Conservation (phyloP, 2,888 invertebrate genomes). For the Nomada goodeniana region DNA sequence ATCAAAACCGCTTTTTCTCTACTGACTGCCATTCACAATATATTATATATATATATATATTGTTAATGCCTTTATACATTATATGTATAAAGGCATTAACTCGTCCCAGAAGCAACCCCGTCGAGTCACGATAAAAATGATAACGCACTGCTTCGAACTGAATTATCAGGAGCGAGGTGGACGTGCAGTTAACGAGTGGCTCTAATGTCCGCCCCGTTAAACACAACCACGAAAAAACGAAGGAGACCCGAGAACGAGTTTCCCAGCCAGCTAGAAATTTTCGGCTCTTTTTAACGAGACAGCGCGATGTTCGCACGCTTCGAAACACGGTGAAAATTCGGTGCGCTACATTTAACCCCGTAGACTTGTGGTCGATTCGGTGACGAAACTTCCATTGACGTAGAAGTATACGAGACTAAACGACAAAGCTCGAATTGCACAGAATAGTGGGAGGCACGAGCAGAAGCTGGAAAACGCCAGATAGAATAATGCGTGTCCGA, state of each 20-base stretch:
- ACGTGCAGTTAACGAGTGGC: slow-evolving; percentile 39
- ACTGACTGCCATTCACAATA: not conserved
- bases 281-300: not conserved
- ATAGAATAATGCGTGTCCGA: too few relatives aligned
- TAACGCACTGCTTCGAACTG: slow-evolving; percentile 30
- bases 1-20: not conserved
- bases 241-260: not conserved
- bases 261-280: not conserved
- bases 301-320: not conserved
- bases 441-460: not conserved
- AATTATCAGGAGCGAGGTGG: slow-evolving; percentile 38
- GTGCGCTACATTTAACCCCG: not conserved
- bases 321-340: not conserved
- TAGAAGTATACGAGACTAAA: not conserved
- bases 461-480: not conserved
- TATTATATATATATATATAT: slow-evolving; percentile 16
- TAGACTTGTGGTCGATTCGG: not conserved
- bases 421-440: not conserved
- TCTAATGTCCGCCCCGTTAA: slow-evolving; percentile 19
- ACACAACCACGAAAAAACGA: not conserved
- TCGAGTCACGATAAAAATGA: slow-evolving; percentile 40
- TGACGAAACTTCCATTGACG: not conserved
- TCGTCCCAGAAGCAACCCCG: slow-evolving; percentile 12
- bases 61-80: too few relatives aligned
- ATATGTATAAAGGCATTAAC: slow-evolving; percentile 25